Evolutionary conservation across 2,888 invertebrate species (phyloP), one percentile per base, ranked within the genome.

Genomic region (Phengaris arion): DNA sequence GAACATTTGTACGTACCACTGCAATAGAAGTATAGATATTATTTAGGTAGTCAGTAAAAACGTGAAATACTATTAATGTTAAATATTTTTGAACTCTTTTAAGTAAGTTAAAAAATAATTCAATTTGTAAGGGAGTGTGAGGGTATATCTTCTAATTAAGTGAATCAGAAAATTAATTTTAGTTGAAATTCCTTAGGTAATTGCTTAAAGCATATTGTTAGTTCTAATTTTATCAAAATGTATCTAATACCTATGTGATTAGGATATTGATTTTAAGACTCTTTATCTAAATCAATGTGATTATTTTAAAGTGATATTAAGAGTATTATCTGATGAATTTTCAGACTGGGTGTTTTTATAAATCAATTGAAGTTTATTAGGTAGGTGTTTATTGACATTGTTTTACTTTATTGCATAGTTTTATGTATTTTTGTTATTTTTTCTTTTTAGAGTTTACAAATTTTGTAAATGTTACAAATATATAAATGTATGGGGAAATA

Each of bases 241-340:
- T 57, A 15, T 57, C 57, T 4, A 59, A 5, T 22, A 15, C n/a
- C 8, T 57, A 59, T 59, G 15, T 22, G 59, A 59, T 10, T 22
- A 22, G 35, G 59, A 59, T 22, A 59, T 22, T 22, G 59, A 15
- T 22, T 15, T 9, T 59, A 4, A 5, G 22, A 5, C 4, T 10
- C 10, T 22, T 22, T 59, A 15, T 22, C 59, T 59, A 59, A 48
- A 48, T 59, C 10, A 59, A 59, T 22, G 59, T 59, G 22, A 59
- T 59, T 59, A 59, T 59, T 59, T 59, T 9, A 59, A 59, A 59
- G 59, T 59, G 59, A 59, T 59, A 59, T 22, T 59, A 22, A 22
- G 22, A 59, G 59, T 59, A 22, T 59, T 59, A 22, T 59, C 10
- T 5, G 6, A 48, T 48, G 22, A 22, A 59, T 22, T 59, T 59